Conservation (phyloP, 2,113 vertebrate species). For the Piliocolobus tephrosceles region DNA sequence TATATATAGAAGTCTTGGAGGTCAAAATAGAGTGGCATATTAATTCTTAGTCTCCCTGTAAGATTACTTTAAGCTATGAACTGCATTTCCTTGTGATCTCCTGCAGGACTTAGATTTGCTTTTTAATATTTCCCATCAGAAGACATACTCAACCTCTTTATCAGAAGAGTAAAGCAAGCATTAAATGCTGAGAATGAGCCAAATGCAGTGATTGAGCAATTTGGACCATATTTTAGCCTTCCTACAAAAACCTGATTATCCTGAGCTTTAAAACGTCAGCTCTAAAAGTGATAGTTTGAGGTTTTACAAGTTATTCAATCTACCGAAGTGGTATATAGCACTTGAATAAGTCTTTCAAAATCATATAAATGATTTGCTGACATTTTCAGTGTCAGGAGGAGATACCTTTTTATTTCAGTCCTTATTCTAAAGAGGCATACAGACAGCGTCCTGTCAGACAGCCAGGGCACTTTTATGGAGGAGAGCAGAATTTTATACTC, state of each 20-base stretch:
- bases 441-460: neutral
- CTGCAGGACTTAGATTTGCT: neutral
- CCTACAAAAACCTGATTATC: neutral
- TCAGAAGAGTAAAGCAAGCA: neutral
- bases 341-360: neutral
- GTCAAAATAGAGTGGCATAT: neutral
- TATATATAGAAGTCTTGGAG: neutral
- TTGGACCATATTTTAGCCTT: neutral
- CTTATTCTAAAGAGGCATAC: neutral
- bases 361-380: constrained; percentile 3
- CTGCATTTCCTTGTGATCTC: neutral
- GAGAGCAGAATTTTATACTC: neutral
- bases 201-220: neutral
- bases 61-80: neutral
- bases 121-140: constrained; percentile 2
- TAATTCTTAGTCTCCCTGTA: neutral
- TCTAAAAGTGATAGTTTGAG: neutral
- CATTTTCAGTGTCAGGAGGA: constrained; percentile 1
- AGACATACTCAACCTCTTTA: neutral
- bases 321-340: neutral
- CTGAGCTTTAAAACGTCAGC: neutral
- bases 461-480: neutral
- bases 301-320: neutral
- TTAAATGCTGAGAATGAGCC: neutral
- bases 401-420: neutral